Percentiles rank a stretch among this genome's conserved stretches.
These are phyloP conservation scores for Scaptodrosophila latifasciaeformis DNA, from an alignment of 2,888 invertebrate genomes.

Conservation along the genomic window DNA sequence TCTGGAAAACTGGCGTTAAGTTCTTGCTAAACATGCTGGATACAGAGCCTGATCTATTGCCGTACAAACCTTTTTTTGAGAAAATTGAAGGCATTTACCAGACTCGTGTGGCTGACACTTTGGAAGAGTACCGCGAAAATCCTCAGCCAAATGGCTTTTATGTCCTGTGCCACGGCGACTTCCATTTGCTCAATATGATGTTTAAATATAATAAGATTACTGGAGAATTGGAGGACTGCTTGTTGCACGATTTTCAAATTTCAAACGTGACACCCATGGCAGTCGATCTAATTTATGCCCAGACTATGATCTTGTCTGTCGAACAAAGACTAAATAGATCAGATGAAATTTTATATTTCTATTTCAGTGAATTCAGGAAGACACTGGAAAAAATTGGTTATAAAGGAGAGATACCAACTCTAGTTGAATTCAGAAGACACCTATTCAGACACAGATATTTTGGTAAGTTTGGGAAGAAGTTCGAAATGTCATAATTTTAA, in stretches of 20 bases:
- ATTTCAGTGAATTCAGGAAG: slow-evolving; percentile 29
- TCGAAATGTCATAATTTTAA: not conserved
- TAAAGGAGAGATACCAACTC: slow-evolving; percentile 43
- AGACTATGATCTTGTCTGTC: slow-evolving; percentile 43
- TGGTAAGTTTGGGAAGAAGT: slow-evolving; percentile 31
- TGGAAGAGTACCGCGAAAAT: slow-evolving; percentile 29
- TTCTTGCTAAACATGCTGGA: slow-evolving; percentile 38
- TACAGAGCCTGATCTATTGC: slow-evolving; percentile 29
- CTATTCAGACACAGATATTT: slow-evolving; percentile 46
- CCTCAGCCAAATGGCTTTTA: slow-evolving; percentile 35
- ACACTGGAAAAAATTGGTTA: slow-evolving; percentile 39
- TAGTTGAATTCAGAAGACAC: slow-evolving; percentile 44
- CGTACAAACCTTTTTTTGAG: slow-evolving; percentile 43
- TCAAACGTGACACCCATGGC: slow-evolving; percentile 45
- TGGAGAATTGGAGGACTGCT: slow-evolving; percentile 33
- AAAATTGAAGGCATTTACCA: slow-evolving; percentile 19
- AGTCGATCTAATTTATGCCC: slow-evolving; percentile 52
- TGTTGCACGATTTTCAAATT: slow-evolving; percentile 59
- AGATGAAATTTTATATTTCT: slow-evolving; percentile 44
- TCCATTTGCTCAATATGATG: slow-evolving; percentile 59
- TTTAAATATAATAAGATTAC: slow-evolving; percentile 28
- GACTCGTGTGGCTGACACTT: not conserved
- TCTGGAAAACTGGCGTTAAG: slow-evolving; percentile 26
- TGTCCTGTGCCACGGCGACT: slow-evolving; percentile 54
- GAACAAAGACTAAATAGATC: slow-evolving; percentile 39